phyloP scores from a whole-genome alignment of 2,113 vertebrate species.

The Dipodomys stephensi region DNA sequence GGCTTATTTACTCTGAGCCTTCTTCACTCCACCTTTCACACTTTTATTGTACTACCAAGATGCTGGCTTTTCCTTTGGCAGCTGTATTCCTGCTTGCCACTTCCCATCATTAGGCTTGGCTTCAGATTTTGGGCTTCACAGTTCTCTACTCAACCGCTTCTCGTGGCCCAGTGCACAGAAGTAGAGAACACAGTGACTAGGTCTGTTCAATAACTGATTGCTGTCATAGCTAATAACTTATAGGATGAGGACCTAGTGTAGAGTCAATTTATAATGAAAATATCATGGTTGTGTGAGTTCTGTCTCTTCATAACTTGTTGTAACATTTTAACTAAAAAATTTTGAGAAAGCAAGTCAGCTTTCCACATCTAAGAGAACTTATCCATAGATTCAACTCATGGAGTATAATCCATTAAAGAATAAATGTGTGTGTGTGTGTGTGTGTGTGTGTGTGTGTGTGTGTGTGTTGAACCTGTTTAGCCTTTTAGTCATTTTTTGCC shows the following conservation, averaged over 20 bases:
- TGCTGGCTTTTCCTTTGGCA: neutral
- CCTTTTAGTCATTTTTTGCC: neutral
- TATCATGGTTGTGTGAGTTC: neutral
- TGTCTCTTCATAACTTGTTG: conserved; percentile 20
- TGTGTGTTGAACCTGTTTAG: neutral
- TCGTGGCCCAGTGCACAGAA: neutral
- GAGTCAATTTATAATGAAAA: neutral
- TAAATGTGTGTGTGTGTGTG: neutral
- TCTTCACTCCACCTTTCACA: neutral
- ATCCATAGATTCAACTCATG: neutral
- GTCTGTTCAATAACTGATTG: neutral
- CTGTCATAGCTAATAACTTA: neutral
- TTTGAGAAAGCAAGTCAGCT: neutral
- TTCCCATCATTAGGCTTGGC: neutral
- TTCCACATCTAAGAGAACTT: neutral
- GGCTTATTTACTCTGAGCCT: neutral
- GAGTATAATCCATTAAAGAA: neutral
- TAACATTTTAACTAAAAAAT: conserved; percentile 33
- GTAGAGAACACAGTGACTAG: neutral
- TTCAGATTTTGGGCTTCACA: neutral
- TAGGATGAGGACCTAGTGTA: neutral
- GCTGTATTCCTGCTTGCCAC: neutral
- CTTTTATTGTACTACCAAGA: rapidly evolving
- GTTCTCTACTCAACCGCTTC: neutral
- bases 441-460: no score